A percentile compares a stretch with the other conserved stretches of the same genome.
phyloP scores from a whole-genome alignment of 2,797 vertebrate genomes.

The Falco berigora region DNA sequence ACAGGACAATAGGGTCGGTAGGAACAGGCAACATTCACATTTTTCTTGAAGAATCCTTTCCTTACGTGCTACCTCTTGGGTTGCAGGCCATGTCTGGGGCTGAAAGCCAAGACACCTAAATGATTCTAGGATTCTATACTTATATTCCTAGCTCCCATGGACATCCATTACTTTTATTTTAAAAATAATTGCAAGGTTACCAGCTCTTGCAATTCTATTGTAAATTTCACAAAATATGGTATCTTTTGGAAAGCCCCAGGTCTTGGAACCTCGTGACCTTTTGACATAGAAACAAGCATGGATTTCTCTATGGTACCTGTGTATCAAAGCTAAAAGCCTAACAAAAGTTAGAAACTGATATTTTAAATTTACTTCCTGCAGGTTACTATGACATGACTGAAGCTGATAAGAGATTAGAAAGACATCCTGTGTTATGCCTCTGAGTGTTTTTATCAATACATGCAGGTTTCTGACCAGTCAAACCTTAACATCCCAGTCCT shows the following conservation, averaged over 20 bases:
- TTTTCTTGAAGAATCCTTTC: background rate
- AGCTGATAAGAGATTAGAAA: background rate
- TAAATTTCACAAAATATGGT: background rate
- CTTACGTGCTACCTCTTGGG: background rate
- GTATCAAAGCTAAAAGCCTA: background rate
- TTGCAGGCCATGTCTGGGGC: background rate
- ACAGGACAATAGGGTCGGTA: background rate
- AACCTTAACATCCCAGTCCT: background rate
- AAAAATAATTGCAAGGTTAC: background rate
- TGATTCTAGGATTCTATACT: background rate
- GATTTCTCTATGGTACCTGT: background rate
- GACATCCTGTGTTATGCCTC: background rate
- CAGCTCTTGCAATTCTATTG: background rate
- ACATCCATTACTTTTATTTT: background rate
- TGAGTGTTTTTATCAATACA: background rate
- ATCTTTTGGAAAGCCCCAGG: background rate
- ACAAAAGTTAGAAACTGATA: background rate
- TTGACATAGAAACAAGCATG: background rate
- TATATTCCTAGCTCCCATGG: background rate
- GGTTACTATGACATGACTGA: background rate
- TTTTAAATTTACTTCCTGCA: background rate
- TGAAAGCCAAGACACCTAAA: background rate
- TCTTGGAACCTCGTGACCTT: background rate
- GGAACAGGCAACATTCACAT: background rate
- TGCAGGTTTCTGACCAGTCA: background rate